phyloP scores from a whole-genome alignment of 2,797 vertebrate genomes.

The Clarias laeviceps region DNA sequence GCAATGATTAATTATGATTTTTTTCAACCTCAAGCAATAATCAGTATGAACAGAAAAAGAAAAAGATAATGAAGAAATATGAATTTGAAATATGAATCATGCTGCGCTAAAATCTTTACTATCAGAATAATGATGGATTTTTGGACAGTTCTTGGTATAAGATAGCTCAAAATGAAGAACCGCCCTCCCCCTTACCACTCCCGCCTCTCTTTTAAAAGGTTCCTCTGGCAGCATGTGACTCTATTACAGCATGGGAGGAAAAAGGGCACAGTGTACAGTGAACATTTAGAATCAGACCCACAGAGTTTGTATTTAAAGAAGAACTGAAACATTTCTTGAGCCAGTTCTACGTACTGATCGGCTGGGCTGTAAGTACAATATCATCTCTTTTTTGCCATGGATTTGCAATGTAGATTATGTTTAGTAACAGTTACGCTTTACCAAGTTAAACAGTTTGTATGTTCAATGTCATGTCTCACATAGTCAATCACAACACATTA shows the following conservation, averaged over 20 bases:
- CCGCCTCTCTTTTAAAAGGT: slow-evolving; percentile 46
- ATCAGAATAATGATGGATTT: not conserved
- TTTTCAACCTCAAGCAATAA: not conserved
- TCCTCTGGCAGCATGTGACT: slow-evolving; percentile 44
- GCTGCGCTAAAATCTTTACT: not conserved
- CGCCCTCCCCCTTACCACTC: slow-evolving; percentile 7
- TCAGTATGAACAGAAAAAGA: no score
- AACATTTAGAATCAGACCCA: not conserved
- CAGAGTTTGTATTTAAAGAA: not conserved
- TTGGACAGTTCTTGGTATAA: not conserved
- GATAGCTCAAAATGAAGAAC: slow-evolving; percentile 19
- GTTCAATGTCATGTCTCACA: not conserved
- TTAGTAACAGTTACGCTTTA: not conserved
- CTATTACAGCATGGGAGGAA: slow-evolving; percentile 7
- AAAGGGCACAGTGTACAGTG: not conserved
- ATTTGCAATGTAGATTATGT: not conserved
- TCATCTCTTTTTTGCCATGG: not conserved
- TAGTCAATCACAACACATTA: not conserved
- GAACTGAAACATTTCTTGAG: not conserved
- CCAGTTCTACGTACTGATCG: not conserved
- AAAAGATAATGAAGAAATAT: not conserved
- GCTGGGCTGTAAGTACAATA: not conserved
- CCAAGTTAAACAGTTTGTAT: not conserved
- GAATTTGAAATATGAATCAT: not conserved
- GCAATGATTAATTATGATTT: not conserved